Conservation (phyloP, 2,888 invertebrate genomes). For the Peribatodes rhomboidaria region DNA sequence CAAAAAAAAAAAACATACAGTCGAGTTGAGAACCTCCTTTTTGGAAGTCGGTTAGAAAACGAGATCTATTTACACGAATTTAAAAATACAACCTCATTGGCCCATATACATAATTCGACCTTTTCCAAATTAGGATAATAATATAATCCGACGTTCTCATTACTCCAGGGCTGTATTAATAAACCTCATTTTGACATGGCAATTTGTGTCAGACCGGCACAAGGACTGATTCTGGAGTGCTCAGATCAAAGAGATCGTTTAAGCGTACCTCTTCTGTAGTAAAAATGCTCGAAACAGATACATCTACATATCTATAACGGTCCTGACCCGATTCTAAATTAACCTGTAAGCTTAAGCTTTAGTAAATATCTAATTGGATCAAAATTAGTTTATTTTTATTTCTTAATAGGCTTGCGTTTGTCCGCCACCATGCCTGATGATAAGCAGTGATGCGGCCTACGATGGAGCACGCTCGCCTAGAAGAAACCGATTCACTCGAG, state of each 20-base stretch:
- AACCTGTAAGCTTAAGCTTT: neutral
- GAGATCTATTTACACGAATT: neutral
- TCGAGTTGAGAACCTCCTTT: too few species aligned
- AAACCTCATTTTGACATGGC: constrained; percentile 17
- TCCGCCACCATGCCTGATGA: too few species aligned
- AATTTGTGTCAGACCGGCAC: constrained; percentile 26
- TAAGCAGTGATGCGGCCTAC: too few species aligned
- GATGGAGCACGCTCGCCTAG: too few species aligned
- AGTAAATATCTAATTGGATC: too few species aligned
- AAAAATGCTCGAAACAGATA: constrained; percentile 6
- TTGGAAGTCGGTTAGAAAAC: neutral
- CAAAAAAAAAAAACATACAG: too few species aligned
- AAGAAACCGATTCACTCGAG: too few species aligned
- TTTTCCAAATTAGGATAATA: neutral
- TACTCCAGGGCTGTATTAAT: neutral
- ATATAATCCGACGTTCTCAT: constrained; percentile 3
- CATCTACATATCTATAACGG: neutral
- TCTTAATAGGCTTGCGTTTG: too few species aligned
- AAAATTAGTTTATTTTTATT: too few species aligned
- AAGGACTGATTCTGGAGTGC: constrained; percentile 27
- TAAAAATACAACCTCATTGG: neutral
- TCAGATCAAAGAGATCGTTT: constrained; percentile 22
- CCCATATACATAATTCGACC: neutral
- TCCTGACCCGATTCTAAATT: constrained; percentile 13
- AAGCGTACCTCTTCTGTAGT: constrained; percentile 13